A percentile compares a stretch with the other conserved stretches of the same genome.
phyloP scores from a whole-genome alignment of 2,797 vertebrate genomes.

The Anabacerthia variegaticeps region DNA sequence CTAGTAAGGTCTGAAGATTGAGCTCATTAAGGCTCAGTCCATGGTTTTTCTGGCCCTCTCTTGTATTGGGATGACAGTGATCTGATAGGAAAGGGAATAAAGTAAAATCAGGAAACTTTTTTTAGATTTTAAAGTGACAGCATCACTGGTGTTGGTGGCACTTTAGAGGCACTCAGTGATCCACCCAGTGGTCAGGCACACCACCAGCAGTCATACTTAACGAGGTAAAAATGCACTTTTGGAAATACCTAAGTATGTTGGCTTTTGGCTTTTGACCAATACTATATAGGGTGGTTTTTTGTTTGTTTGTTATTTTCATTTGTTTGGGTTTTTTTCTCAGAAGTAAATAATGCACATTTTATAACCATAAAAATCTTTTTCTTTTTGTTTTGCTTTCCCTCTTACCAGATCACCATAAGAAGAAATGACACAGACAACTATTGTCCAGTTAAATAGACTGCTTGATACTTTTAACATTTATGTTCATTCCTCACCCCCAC shows the following conservation, averaged over 20 bases:
- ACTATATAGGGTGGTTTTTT: not conserved
- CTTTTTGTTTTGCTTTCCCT: slow-evolving; percentile 25
- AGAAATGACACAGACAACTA: slow-evolving; percentile 38
- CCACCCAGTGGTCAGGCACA: not conserved
- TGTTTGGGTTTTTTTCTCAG: not conserved
- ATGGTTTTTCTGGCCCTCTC: not conserved
- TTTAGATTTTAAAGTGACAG: not conserved
- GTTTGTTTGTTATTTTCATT: no score
- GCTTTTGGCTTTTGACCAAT: slow-evolving; percentile 16
- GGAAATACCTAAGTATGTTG: slow-evolving; percentile 9
- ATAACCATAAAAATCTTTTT: slow-evolving; percentile 25
- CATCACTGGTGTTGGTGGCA: not conserved
- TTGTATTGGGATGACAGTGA: not conserved
- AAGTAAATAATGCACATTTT: slow-evolving; percentile 50
- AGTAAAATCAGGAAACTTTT: not conserved
- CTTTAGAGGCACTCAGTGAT: not conserved
- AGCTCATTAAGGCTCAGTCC: not conserved
- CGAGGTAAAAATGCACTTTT: not conserved
- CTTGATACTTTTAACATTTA: slow-evolving; percentile 57
- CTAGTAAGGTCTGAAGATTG: not conserved
- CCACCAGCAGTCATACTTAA: not conserved
- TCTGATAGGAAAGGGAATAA: not conserved
- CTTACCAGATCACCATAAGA: slow-evolving; percentile 48
- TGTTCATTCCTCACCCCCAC: not conserved
- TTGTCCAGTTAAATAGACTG: slow-evolving; percentile 46